Base-by-base conservation (phyloP, 1,140 invertebrate species). In the Ceratina calcarata region DNA sequence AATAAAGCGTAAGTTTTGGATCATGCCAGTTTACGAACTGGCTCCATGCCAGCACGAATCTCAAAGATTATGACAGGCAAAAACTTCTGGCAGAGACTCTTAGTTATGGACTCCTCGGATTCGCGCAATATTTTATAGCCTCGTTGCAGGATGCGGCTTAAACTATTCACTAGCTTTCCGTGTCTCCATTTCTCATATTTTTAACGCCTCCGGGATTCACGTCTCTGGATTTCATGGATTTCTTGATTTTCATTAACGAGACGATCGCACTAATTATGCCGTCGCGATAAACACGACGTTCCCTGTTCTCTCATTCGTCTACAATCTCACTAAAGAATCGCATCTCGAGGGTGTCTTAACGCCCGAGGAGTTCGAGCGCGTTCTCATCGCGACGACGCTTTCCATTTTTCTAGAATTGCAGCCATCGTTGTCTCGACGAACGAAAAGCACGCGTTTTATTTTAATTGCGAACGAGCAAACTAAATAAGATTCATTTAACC, bases 231-330 rank as follows among this genome's bases (percentile, higher is more conserved):
- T 45, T 49, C 27, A n/a, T 8, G 12, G 49, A 16, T 24, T n/a
- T 22, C 8, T n/a, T 49, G 51, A 67, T 51, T 75, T 58, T 67
- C 51, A 49, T 75, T 67, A 67, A 58, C 51, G 20, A 57, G 51
- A 64, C n/a, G 24, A 24, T 51, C 15, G 20, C 73, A 8, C 4
- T 75, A 65, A 75, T 75, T 57, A 75, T 16, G 27, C 7, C 61
- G 49, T 55, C 61, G 49, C 72, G 72, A 74, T 74, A 65, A 74
- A 74, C 72, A 74, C n/a, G 72, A 2, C 49, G 32, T 32, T 64
- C n/a, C n/a, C n/a, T n/a, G n/a, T n/a, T n/a, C 15, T 18, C 37
- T 49, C 24, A 18, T 61, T 74, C 49, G 12, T 6, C 71, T 12
- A 3, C 13, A 3, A 32, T 22, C n/a, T n/a, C 6, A 3, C 37